Conservation (phyloP, 2,888 invertebrate species). For the Zygaena filipendulae region DNA sequence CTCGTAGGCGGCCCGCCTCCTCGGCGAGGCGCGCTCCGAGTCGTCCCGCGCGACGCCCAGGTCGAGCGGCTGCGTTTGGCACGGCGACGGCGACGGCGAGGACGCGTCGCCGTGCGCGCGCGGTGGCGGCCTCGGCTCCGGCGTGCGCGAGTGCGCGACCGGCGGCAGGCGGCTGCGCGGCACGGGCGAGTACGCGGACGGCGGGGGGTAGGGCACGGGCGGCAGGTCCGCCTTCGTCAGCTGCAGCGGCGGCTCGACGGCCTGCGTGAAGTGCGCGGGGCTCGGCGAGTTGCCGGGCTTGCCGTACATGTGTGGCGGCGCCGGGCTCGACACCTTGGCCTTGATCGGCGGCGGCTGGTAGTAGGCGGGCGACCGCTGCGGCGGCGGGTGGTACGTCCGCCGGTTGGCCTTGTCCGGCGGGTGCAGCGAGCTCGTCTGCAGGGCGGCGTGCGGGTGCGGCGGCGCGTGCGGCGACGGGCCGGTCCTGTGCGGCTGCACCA, state of each 20-base stretch:
- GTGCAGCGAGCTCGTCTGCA: constrained; percentile 43
- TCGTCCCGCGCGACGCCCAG: constrained; percentile 77
- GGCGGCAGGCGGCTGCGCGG: constrained; percentile 59
- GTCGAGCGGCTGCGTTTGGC: constrained; percentile 84
- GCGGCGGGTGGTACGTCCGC: constrained; percentile 49
- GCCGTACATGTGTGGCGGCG: constrained; percentile 80
- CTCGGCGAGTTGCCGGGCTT: constrained; percentile 67
- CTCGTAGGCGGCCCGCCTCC: constrained; percentile 71
- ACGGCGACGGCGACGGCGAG: constrained; percentile 52
- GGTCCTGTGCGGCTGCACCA: constrained; percentile 56
- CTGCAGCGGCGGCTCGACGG: constrained; percentile 57
- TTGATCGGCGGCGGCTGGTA: constrained; percentile 64
- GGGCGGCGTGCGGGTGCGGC: constrained; percentile 56
- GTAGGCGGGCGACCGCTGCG: constrained; percentile 49
- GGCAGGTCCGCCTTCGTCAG: constrained; percentile 67
- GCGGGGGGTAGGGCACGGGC: constrained; percentile 54
- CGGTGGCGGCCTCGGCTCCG: constrained; percentile 56
- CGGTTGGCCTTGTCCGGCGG: constrained; percentile 32
- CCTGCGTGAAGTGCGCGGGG: constrained; percentile 51
- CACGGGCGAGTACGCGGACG: constrained; percentile 43
- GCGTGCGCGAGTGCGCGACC: constrained; percentile 67
- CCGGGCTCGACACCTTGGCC: constrained; percentile 80
- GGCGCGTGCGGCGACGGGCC: constrained; percentile 66
- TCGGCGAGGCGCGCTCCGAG: constrained; percentile 69
- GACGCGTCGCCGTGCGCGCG: constrained; percentile 37